These are phyloP conservation scores for Linnaemya vulpina DNA, from an alignment of 2,888 invertebrate species.

Conservation along the genomic window DNA sequence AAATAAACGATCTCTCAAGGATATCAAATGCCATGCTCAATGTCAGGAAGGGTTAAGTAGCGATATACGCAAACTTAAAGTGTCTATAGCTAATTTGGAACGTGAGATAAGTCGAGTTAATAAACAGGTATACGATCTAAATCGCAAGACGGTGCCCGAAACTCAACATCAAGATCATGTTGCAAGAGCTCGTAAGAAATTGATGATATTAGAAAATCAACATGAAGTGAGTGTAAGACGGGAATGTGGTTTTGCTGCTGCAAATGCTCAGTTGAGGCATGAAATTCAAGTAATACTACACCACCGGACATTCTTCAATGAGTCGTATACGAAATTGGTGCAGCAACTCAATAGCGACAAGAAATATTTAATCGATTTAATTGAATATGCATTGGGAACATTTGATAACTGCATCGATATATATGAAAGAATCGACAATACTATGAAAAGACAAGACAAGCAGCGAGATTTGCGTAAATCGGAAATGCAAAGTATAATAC, in stretches of 20 bases:
- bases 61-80: constrained; percentile 79
- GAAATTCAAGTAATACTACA: constrained; percentile 79
- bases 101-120: constrained; percentile 79
- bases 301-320: constrained; percentile 80
- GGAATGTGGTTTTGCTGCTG: constrained; percentile 79
- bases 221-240: constrained; percentile 80
- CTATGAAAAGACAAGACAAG: constrained; percentile 77
- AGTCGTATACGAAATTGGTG: constrained; percentile 80
- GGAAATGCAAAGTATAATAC: constrained; percentile 81
- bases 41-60: constrained; percentile 79
- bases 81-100: constrained; percentile 78
- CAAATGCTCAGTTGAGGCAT: constrained; percentile 78
- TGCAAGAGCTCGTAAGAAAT: constrained; percentile 76
- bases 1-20: constrained; percentile 75
- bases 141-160: constrained; percentile 80
- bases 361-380: constrained; percentile 81
- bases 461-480: constrained; percentile 78
- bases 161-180: constrained; percentile 79
- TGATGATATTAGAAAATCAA: constrained; percentile 80
- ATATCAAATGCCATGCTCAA: constrained; percentile 78
- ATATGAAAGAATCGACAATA: constrained; percentile 80
- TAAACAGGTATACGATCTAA: constrained; percentile 80
- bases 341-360: constrained; percentile 80
- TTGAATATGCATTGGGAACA: constrained; percentile 80
- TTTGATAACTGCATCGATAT: constrained; percentile 81